Evolutionary conservation across 37 sponge, comb jelly and placozoan genomes (phyloP), one percentile per base, ranked within the genome.

Genomic region (Cladorhizidae sp.): DNA sequence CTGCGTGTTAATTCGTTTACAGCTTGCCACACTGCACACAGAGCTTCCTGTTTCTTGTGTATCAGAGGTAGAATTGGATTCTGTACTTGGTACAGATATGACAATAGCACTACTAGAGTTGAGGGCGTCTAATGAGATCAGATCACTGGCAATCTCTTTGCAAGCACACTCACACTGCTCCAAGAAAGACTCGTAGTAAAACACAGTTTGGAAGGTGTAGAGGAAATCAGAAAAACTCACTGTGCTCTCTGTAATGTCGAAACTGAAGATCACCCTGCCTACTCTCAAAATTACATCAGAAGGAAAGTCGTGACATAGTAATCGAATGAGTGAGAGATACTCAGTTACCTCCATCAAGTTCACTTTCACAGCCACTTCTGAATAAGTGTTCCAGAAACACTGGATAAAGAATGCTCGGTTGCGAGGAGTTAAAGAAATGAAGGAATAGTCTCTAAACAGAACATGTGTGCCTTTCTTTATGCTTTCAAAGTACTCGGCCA

Each of bases 181-280:
- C 17, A 95, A 74, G 67, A 95, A 95, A 7, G 62, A 57, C 21
- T 95, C 67, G 72, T 88, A 95, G 78, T 82, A 95, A 31, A 95
- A 88, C 41, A 85, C 38, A 2, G 86, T 79, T 70, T 91, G 91
- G 67, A 95, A 91, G 3, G 87, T 83, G 65, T 89, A 90, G n/a
- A 91, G 42, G 55, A 95, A 95, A 71, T 83, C 84, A 1, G 80
- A 37, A 33, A 89, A 89, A 7, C 69, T 67, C 41, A 79, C n/a
- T 0, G 73, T 2, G 22, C 74, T 74, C 3, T 73, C 75, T 42
- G 40, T 50, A 72, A 68, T 64, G 50, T 52, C 37, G 22, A 57
- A 52, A 39, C 49, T 39, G 39, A 76, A 76, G 33, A 84, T 40
- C 23, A 67, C 77, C 26, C 49, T 32, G 9, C 65, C 55, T 31